Evolutionary conservation across 2,797 vertebrate genomes (phyloP), one percentile per base, ranked within the genome.

Genomic region (Coregonus sp.): DNA sequence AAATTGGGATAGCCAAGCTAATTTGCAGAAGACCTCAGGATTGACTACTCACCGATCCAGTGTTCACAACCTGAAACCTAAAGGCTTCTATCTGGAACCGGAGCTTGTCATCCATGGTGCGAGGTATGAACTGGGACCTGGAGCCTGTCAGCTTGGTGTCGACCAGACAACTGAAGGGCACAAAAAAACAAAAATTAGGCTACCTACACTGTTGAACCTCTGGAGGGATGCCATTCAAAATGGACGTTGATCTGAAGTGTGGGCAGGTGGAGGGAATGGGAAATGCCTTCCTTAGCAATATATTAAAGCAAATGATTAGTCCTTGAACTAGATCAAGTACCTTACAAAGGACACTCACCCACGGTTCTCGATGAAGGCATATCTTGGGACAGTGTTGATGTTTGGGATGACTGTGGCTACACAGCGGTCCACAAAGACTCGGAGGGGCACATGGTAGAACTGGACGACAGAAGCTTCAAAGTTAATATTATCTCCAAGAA

Each of bases 401-500:
- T 86, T 86, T 0, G 82, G 83, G 31, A 75, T 72, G 47, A 89
- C 3, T 0, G 90, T 90, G 15, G 90, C 92, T 54, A 90, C 78
- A 5, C 92, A 93, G 82, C 70, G 70, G 83, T 93, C 91, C 79
- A 93, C 88, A 0, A 65, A 84, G 84, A 89, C 71, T 25, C 83
- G 81, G 69, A 92, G 89, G 0, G 91, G 87, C 4, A 70, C 0
- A 35, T 91, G 90, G 29, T 90, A 59, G 68, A 90, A 89, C 80
- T 70, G 85, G 6, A 76, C 74, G 35, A 92, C 86, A 0, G 85
- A 84, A 0, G 86, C 85, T n/a, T 90, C 86, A 75, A 92, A 83
- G 80, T 82, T 91, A 65, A 93, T 84, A 67, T 81, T 11, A 69
- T 92, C 89, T 3, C 92, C 91, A 66, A 92, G 70, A 47, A 84